Conservation (phyloP, 1,140 invertebrate species). For the Drosophila azteca region DNA sequence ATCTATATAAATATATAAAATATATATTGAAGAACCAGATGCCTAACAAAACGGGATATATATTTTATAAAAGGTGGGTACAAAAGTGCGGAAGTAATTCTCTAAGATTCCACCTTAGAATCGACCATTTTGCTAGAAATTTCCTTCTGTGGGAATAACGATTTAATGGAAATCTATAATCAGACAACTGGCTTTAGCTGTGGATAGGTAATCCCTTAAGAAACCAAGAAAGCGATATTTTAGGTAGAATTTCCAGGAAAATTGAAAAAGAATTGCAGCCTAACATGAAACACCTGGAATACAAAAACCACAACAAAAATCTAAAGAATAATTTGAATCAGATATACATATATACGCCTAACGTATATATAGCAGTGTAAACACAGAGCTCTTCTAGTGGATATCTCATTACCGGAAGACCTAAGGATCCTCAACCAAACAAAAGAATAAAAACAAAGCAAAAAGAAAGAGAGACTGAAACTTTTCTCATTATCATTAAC, state of each 20-base stretch:
- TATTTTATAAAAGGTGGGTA: constrained; percentile 43
- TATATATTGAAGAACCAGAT: neutral
- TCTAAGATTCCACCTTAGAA: no score
- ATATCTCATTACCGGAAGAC: constrained; percentile 65
- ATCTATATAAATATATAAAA: neutral
- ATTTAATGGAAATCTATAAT: no score
- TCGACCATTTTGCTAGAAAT: no score
- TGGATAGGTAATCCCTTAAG: no score
- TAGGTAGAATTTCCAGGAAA: constrained; percentile 17
- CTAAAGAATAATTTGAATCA: constrained; percentile 30
- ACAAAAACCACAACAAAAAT: no score
- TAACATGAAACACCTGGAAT: constrained; percentile 41
- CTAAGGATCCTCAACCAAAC: constrained; percentile 69
- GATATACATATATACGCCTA: neutral
- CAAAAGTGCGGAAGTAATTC: constrained; percentile 1
- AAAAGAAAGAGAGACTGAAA: constrained; percentile 29
- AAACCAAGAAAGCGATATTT: no score
- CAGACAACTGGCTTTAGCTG: no score
- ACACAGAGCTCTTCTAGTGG: constrained; percentile 46
- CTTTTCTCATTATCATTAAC: constrained; percentile 69
- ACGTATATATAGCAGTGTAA: constrained; percentile 46
- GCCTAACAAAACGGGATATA: constrained; percentile 20
- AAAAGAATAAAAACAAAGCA: constrained; percentile 45
- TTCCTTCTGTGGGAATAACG: no score
- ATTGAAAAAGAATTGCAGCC: constrained; percentile 20